Evolutionary conservation across 2,113 vertebrate genomes (phyloP).

Genomic region (Ploceus nigricollis): DNA sequence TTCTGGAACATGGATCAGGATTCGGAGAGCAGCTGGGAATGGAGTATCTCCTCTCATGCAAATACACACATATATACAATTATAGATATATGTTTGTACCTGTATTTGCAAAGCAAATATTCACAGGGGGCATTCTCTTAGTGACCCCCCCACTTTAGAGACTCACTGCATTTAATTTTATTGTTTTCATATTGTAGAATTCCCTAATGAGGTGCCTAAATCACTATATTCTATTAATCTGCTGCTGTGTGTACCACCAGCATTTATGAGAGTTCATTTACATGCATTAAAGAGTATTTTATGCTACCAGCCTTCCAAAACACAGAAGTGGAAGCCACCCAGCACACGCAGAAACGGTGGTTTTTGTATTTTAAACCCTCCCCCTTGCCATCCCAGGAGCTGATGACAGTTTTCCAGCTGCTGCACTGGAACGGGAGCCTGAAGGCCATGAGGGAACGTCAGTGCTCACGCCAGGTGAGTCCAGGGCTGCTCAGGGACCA

Average conservation of each 20-base stretch:
- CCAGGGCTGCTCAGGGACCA: no score
- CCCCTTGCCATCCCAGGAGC: conserved; percentile 77
- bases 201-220: background rate
- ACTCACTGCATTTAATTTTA: background rate
- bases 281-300: background rate
- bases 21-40: background rate
- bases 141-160: background rate
- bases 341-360: background rate
- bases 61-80: background rate
- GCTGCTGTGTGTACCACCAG: background rate
- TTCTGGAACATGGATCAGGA: background rate
- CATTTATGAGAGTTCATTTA: background rate
- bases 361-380: background rate
- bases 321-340: background rate
- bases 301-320: background rate
- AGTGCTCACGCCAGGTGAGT: conserved; percentile 93
- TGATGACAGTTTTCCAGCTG: conserved; percentile 98
- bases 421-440: conserved; percentile 98
- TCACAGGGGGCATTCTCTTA: background rate
- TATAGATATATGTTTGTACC: background rate
- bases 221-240: accelerated
- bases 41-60: background rate
- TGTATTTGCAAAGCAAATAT: background rate
- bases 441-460: conserved; percentile 95
- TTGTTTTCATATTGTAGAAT: background rate